Percentiles rank a stretch among this genome's conserved stretches.
Evolutionary conservation across 2,888 invertebrate species (phyloP).

Genomic region (Scelioninae gen. 1): DNA sequence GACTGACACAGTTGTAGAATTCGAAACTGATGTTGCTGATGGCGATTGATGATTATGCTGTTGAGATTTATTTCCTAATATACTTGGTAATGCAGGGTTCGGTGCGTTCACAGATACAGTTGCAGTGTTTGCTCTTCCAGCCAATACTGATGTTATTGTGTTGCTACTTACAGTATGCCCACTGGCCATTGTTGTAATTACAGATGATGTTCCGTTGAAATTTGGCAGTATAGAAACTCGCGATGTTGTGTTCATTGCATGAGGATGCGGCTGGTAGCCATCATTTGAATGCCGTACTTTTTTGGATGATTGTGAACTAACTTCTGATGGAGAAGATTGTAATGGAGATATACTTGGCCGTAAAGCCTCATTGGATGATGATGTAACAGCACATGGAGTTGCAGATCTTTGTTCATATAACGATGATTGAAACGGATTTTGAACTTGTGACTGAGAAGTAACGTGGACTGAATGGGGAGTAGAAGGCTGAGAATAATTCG

Average conservation of each 20-base stretch:
- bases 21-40: conserved; percentile 84
- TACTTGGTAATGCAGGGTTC: conserved; percentile 82
- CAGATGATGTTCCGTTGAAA: conserved; percentile 80
- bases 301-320: conserved; percentile 82
- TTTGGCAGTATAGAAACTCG: conserved; percentile 75
- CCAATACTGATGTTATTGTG: conserved; percentile 92
- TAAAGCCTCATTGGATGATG: conserved; percentile 63
- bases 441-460: conserved; percentile 69
- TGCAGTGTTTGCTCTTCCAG: conserved; percentile 90
- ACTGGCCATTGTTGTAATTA: conserved; percentile 88
- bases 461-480: conserved; percentile 79
- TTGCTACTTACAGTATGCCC: conserved; percentile 91
- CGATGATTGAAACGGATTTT: conserved; percentile 77
- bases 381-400: conserved; percentile 76
- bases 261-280: conserved; percentile 82
- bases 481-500: conserved; percentile 82
- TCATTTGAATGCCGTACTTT: conserved; percentile 80
- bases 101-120: conserved; percentile 90
- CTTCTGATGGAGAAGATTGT: conserved; percentile 69
- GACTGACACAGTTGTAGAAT: conserved; percentile 70
- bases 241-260: conserved; percentile 77
- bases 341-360: conserved; percentile 63
- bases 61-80: conserved; percentile 81
- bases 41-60: conserved; percentile 85
- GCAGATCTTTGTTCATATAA: conserved; percentile 77